Conservation (phyloP, 2,797 vertebrate genomes). For the Lithobates sylvaticus region DNA sequence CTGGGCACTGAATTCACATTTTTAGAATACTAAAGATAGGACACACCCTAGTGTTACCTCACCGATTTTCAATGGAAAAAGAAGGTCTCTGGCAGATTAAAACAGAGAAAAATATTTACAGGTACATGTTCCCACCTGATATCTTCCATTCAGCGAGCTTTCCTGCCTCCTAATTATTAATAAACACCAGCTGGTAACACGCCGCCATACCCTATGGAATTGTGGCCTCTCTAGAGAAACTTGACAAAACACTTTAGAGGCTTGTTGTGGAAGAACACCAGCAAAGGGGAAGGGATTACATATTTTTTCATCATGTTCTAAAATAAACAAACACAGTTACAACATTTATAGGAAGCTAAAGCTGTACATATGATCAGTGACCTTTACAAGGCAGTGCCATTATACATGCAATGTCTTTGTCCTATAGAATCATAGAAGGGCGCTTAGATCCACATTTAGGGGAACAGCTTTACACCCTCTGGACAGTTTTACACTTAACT, state of each 20-base stretch:
- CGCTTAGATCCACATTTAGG: no score
- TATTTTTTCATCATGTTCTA: not conserved
- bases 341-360: no score
- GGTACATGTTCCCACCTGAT: not conserved
- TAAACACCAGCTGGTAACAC: not conserved
- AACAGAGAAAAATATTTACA: not conserved
- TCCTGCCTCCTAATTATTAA: not conserved
- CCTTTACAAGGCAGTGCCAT: no score
- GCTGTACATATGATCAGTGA: no score
- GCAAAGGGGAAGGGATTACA: not conserved
- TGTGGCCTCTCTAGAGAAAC: conserved; percentile 5
- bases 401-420: no score
- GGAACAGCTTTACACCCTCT: no score
- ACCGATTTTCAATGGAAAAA: not conserved
- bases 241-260: conserved; percentile 23
- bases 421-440: no score
- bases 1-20: not conserved
- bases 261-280: conserved; percentile 1
- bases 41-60: not conserved
- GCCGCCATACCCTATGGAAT: not conserved
- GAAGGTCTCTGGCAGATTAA: not conserved
- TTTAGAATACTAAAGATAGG: not conserved
- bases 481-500: no score
- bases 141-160: not conserved
- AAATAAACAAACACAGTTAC: not conserved